Conservation (phyloP, 1,140 invertebrate species). For the Microplitis demolitor region DNA sequence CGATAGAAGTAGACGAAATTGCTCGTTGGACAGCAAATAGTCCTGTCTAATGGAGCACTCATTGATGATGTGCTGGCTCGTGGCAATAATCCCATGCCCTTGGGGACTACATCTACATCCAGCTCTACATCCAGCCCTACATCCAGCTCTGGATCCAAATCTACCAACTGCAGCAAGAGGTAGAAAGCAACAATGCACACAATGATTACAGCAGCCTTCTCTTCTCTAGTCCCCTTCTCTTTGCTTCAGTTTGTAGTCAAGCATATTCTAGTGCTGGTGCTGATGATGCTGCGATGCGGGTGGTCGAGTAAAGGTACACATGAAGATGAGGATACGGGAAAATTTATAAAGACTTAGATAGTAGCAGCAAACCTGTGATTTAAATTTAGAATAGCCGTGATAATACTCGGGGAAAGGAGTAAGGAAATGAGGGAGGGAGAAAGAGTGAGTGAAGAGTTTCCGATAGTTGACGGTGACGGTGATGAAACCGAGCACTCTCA, state of each 20-base stretch:
- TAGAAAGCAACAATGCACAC: constrained; percentile 39
- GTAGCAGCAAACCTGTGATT: too few species aligned
- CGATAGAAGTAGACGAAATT: constrained; percentile 14
- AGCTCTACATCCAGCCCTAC: not conserved
- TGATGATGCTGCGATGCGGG: constrained; percentile 13
- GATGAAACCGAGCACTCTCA: constrained; percentile 5
- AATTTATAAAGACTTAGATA: too few species aligned
- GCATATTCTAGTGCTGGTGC: not conserved
- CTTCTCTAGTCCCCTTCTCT: too few species aligned
- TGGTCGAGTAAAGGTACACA: not conserved
- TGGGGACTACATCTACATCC: not conserved
- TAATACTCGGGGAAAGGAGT: too few species aligned
- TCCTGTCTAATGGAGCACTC: constrained; percentile 43
- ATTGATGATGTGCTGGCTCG: constrained; percentile 18
- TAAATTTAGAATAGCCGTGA: too few species aligned
- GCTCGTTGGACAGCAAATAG: constrained; percentile 35
- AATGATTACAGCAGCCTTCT: constrained; percentile 46
- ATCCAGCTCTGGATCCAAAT: not conserved
- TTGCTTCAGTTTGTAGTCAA: too few species aligned
- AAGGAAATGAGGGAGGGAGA: not conserved
- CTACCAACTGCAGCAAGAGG: constrained; percentile 3
- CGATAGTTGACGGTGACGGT: constrained; percentile 19
- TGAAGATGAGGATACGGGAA: not conserved
- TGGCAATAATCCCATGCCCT: not conserved
- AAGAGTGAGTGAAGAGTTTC: constrained; percentile 9